Base-by-base conservation (phyloP, 92 coral and sea anemone genomes). In the Micromussa lordhowensis region DNA sequence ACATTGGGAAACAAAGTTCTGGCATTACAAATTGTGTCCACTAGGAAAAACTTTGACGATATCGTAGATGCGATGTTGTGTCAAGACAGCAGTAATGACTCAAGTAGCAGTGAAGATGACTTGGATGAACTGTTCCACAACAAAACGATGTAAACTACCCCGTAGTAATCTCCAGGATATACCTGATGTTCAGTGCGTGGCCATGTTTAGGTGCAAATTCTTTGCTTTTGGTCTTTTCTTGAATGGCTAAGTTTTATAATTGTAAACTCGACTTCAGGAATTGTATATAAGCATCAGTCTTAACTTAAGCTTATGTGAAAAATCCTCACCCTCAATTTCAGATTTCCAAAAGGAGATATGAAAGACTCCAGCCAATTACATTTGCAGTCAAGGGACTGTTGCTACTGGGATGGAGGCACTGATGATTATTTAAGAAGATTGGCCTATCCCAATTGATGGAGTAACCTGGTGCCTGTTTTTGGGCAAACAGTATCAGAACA, bases 401-500 rank as follows among this genome's bases (percentile, higher is more conserved):
- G 90, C 89, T 28, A 68, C 83, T 34, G 92, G 93, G 77, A 82
- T 87, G 93, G 93, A 94, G 85, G 94, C 89, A 54, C 91, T 94
- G 30, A 71, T 88, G 86, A 88, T 88, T 49, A 73, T 88, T 87
- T 91, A 57, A 68, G 94, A 58, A 85, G 96, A 88, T 57, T 94
- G 78, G 94, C 91, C 12, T 91, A 91, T 57, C 93, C 92, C 30
- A 91, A 86, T 77, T 88, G 94, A 88, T 94, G 94, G 93, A 75
- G 89, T 78, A 94, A 91, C 75, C 85, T 93, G 86, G 90, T 81
- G 35, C 84, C 78, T 58, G 70, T 93, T 53, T 93, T 91, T 80
- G 93, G 93, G 44, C 88, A 92, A 84, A 72, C 54, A 1, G 93
- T 86, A 83, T 82, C 84, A 75, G 92, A 91, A 71, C 96, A 91